phyloP scores from a whole-genome alignment of 2,797 vertebrate genomes.

The Dicrostonyx torquatus region DNA sequence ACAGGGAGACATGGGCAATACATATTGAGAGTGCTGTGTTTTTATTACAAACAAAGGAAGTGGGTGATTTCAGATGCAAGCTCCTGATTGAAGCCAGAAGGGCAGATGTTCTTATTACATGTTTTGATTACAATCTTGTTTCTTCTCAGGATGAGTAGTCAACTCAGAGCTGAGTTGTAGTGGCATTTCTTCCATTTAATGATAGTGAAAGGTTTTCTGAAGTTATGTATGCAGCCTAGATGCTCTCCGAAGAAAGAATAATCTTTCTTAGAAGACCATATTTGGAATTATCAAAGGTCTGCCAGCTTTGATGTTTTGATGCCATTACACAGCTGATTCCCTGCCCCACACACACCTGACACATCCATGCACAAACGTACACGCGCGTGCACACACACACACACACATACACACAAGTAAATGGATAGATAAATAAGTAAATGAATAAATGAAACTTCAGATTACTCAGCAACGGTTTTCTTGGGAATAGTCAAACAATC shows the following conservation, averaged over 20 bases:
- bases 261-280: not conserved
- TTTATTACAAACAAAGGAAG: slow-evolving; percentile 3
- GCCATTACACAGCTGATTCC: not conserved
- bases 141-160: not conserved
- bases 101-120: slow-evolving; percentile 47
- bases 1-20: not conserved
- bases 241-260: not conserved
- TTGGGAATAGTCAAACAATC: not conserved
- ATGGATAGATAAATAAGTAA: no score
- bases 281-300: slow-evolving; percentile 8
- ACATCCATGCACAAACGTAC: not conserved
- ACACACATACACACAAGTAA: not conserved
- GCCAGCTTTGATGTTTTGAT: slow-evolving; percentile 3
- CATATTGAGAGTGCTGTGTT: not conserved
- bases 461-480: not conserved
- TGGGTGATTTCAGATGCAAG: not conserved
- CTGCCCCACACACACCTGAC: not conserved
- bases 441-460: not conserved
- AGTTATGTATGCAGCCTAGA: not conserved
- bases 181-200: slow-evolving; percentile 36
- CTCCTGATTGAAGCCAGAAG: slow-evolving; percentile 50
- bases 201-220: not conserved
- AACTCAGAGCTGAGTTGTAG: not conserved
- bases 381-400: not conserved
- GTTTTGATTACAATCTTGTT: slow-evolving; percentile 50